Evolutionary conservation across 2,888 invertebrate genomes (phyloP).

Genomic region (Drosophila siamana): DNA sequence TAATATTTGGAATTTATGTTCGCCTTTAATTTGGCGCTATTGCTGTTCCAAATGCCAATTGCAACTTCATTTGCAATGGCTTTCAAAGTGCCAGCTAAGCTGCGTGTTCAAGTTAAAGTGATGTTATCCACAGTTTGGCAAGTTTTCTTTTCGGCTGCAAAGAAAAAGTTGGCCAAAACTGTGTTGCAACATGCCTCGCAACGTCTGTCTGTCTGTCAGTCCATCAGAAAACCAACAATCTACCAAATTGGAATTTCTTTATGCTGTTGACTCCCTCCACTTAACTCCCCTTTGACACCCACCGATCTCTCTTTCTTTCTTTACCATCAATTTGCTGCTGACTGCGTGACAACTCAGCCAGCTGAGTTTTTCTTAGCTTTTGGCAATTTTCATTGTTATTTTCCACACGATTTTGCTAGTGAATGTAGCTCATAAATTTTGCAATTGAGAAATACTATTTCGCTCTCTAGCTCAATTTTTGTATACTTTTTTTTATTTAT

Average conservation of each 20-base stretch:
- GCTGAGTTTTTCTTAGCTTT: constrained; percentile 40
- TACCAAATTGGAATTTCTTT: constrained; percentile 46
- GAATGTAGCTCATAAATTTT: constrained; percentile 74
- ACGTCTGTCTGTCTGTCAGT: constrained; percentile 28
- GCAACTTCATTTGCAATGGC: background rate
- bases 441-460: constrained; percentile 62
- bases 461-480: background rate
- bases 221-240: constrained; percentile 37
- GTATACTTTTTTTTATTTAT: constrained; percentile 12
- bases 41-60: background rate
- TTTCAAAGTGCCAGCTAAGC: constrained; percentile 18
- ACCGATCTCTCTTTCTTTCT: too few relatives aligned
- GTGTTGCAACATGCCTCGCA: constrained; percentile 10
- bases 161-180: constrained; percentile 37
- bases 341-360: constrained; percentile 40
- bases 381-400: constrained; percentile 69
- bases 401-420: constrained; percentile 73
- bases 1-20: too few relatives aligned
- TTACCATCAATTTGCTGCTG: constrained; percentile 27
- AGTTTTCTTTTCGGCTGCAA: constrained; percentile 7
- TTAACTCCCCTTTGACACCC: background rate
- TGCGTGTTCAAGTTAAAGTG: constrained; percentile 21
- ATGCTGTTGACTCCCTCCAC: background rate
- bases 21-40: background rate
- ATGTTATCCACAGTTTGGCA: constrained; percentile 7